Percentiles rank a stretch among this genome's conserved stretches.
These are phyloP conservation scores for Amphipoea lucens DNA, from an alignment of 2,888 invertebrate genomes.

Conservation along the genomic window DNA sequence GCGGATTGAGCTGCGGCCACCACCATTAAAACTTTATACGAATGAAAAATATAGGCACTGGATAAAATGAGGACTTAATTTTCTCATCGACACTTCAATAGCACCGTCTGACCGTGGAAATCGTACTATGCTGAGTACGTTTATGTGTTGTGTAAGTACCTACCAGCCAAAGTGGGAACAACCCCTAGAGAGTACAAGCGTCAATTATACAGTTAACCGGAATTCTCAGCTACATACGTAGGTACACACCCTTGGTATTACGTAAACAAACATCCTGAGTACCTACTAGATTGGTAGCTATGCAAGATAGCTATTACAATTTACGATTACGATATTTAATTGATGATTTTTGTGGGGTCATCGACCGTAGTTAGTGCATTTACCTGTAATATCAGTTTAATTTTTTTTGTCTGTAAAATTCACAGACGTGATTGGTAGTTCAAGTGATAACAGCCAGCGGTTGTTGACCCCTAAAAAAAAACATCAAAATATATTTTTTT, in stretches of 20 bases:
- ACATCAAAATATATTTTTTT: too few relatives aligned
- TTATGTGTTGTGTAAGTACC: not conserved
- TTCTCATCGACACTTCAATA: not conserved
- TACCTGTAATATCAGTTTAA: too few relatives aligned
- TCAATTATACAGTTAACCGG: constrained; percentile 4
- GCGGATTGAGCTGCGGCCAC: too few relatives aligned
- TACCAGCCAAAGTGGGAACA: not conserved
- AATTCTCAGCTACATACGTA: not conserved
- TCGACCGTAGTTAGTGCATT: too few relatives aligned
- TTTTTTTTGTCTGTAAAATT: too few relatives aligned
- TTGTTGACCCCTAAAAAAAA: too few relatives aligned
- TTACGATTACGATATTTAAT: too few relatives aligned
- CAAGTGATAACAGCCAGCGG: too few relatives aligned
- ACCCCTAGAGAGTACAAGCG: constrained; percentile 15
- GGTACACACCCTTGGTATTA: not conserved
- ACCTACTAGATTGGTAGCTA: too few relatives aligned
- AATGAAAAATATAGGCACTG: not conserved
- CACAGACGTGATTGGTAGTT: too few relatives aligned
- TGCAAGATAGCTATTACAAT: not conserved
- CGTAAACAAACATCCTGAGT: not conserved
- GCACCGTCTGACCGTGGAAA: constrained; percentile 2
- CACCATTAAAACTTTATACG: not conserved
- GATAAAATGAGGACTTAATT: not conserved
- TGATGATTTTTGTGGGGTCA: too few relatives aligned
- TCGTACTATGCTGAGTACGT: not conserved